Evolutionary conservation across 1,140 invertebrate genomes (phyloP).

Genomic region (Calliphora vicina): DNA sequence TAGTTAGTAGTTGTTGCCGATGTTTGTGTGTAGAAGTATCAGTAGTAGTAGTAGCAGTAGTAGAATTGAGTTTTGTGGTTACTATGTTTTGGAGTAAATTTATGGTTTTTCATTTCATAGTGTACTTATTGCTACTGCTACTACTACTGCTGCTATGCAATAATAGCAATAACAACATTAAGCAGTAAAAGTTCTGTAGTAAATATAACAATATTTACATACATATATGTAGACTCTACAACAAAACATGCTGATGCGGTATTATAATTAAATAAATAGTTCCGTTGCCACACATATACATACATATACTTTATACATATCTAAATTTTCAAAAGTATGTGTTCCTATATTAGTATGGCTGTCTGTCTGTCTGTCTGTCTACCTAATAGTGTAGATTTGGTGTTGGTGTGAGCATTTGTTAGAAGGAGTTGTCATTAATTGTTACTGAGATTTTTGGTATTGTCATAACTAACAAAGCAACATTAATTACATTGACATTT

Average conservation of each 20-base stretch:
- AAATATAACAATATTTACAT: not conserved
- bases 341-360: not conserved
- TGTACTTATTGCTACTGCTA: not conserved
- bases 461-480: constrained; percentile 28
- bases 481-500: constrained; percentile 31
- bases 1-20: constrained; percentile 1
- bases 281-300: not conserved
- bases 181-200: not conserved
- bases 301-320: not conserved
- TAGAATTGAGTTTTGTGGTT: constrained; percentile 28
- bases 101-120: constrained; percentile 29
- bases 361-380: not conserved
- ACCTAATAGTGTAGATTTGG: not conserved
- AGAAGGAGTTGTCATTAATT: not conserved
- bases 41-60: not conserved
- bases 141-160: not conserved
- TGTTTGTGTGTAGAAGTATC: not conserved
- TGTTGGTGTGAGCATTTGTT: not conserved
- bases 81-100: constrained; percentile 27
- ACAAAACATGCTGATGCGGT: constrained; percentile 2
- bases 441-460: not conserved
- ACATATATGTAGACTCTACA: no score
- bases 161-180: not conserved
- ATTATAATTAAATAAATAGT: constrained; percentile 11
- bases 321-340: no score